phyloP scores from a whole-genome alignment of 2,797 vertebrate species.

The Eospalax fontanierii region DNA sequence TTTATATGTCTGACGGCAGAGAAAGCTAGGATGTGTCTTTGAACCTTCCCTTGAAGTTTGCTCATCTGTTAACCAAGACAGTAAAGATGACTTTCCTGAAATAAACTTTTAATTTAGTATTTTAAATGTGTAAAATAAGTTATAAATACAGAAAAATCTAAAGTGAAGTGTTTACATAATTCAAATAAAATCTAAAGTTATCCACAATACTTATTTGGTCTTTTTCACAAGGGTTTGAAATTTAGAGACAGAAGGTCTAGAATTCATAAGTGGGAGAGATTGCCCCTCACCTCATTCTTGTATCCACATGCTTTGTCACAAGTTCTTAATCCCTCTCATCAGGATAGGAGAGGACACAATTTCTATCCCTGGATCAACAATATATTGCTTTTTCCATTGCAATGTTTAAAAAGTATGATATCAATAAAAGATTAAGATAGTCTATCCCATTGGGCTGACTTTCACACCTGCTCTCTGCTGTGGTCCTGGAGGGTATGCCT shows the following conservation, averaged over 20 bases:
- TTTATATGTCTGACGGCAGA: conserved; percentile 12
- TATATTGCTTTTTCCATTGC: not conserved
- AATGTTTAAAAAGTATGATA: not conserved
- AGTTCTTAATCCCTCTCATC: not conserved
- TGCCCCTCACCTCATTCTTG: not conserved
- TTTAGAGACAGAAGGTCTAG: conserved; percentile 13
- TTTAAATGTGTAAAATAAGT: conserved; percentile 34
- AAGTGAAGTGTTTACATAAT: not conserved
- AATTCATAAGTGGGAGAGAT: not conserved
- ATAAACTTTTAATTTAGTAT: conserved; percentile 14
- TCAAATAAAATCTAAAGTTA: conserved; percentile 33
- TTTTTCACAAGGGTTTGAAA: not conserved
- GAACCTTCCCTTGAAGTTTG: not conserved
- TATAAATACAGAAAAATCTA: not conserved
- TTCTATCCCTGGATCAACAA: not conserved
- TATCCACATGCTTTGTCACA: not conserved
- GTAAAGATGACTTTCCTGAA: conserved; percentile 6
- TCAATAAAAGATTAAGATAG: not conserved
- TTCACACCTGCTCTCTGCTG: not conserved
- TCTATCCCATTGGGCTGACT: not conserved
- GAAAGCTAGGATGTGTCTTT: conserved; percentile 22
- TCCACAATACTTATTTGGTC: not conserved
- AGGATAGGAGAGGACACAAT: not conserved
- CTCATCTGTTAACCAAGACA: not conserved
- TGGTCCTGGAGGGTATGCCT: not conserved